phyloP scores from a whole-genome alignment of 2,113 vertebrate genomes.

The Anolis sagrei region DNA sequence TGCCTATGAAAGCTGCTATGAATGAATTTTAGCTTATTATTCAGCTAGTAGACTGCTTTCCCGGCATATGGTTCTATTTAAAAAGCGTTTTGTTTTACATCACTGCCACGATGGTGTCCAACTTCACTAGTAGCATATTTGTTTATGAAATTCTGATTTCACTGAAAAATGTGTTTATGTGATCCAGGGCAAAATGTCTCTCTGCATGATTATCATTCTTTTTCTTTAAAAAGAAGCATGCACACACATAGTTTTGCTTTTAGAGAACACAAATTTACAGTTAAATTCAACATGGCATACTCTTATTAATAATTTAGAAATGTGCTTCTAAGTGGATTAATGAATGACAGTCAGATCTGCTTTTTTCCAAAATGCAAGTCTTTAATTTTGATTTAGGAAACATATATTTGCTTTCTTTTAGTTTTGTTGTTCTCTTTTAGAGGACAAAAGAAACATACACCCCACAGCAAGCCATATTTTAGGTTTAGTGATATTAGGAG shows the following conservation, averaged over 20 bases:
- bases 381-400: constrained; percentile 57
- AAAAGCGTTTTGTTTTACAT: neutral
- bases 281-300: constrained; percentile 11
- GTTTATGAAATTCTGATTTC: constrained; percentile 10
- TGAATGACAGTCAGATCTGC: constrained; percentile 60
- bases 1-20: neutral
- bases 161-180: constrained; percentile 37
- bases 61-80: neutral
- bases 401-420: constrained; percentile 44
- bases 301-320: constrained; percentile 61
- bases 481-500: constrained; percentile 27
- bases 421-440: constrained; percentile 38
- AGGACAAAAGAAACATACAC: constrained; percentile 46
- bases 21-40: neutral
- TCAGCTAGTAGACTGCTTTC: neutral
- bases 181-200: constrained; percentile 14
- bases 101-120: neutral
- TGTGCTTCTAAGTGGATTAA: constrained; percentile 59
- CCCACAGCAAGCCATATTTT: constrained; percentile 29
- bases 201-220: constrained; percentile 28
- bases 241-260: constrained; percentile 28
- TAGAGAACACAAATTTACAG: constrained; percentile 27
- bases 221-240: neutral
- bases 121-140: neutral
- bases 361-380: constrained; percentile 40